Base-by-base conservation (phyloP, 2,113 vertebrate species). In the Alethe castanea region DNA sequence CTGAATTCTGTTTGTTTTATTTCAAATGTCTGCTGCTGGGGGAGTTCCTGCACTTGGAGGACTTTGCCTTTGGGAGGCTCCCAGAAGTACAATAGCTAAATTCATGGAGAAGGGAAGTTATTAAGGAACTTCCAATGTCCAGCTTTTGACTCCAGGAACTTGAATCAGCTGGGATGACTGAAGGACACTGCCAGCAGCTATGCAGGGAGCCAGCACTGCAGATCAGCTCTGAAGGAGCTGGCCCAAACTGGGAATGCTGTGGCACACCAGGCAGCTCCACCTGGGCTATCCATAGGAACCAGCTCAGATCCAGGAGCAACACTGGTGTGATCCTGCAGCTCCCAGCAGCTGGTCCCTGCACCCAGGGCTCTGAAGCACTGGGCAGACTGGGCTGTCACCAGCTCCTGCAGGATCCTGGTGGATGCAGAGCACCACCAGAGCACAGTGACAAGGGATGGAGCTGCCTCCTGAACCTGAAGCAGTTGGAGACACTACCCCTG, bases 1-100 rank as follows among this genome's bases (percentile, higher is more conserved):
- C 77, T 38, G 87, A 80, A 77, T 76, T 94, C 35, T 92, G 82
- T 83, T 95, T 89, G 45, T 94, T 94, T 96, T 78, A 69, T 81
- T 95, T 91, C 61, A 29, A 74, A 61, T 70, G 12, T 22, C 92
- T 92, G 84, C 78, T 94, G 62, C 77, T 76, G 70, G 33, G 64
- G 71, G 36, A 83, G 87, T 92, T 95, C 92, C 92, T 94, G 90
- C 61, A 82, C 69, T 76, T 19, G 20, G 69, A 88, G 40, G 19
- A 70, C 66, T 84, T 84, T 57, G 50, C 80, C 2, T 1, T 2
- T 82, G 59, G 83, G 84, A 92, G 89, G 66, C 23, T 95, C 82
- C 76, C 60, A 78, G 47, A 91, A 90, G 26, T 28, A 93, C 83
- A 91, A 84, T 47, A 74, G 86, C 77, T 72, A 85, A 82, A 85